A percentile compares a stretch with the other conserved stretches of the same genome.
phyloP scores from a whole-genome alignment of 2,113 vertebrate genomes.

The Sarotherodon lohbergeri region DNA sequence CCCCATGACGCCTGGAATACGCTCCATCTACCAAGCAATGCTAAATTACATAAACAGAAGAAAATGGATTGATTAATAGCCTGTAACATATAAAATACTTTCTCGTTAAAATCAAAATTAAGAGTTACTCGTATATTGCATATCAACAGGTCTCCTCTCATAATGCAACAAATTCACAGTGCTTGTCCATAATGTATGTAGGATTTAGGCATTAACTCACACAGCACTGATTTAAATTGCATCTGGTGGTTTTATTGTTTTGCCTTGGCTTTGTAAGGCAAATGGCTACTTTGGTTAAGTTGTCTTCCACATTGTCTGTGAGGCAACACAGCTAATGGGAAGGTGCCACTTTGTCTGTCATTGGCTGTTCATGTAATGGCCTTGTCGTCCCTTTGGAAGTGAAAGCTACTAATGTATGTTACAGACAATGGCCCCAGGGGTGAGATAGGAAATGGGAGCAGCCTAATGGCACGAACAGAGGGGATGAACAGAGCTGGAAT shows the following conservation, averaged over 20 bases:
- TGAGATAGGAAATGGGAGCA: slow-evolving; percentile 62
- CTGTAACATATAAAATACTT: neutral
- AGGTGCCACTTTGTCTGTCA: slow-evolving; percentile 68
- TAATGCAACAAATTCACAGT: neutral
- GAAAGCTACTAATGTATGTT: slow-evolving; percentile 69
- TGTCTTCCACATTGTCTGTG: slow-evolving; percentile 18
- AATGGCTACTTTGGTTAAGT: slow-evolving; percentile 39
- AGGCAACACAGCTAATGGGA: slow-evolving; percentile 47
- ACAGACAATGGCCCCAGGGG: slow-evolving; percentile 61
- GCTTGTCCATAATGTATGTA: neutral
- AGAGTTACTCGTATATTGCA: fast-evolving
- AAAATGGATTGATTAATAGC: neutral
- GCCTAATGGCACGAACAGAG: slow-evolving; percentile 65
- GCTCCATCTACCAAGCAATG: neutral
- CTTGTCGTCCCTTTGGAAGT: slow-evolving; percentile 47
- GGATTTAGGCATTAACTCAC: neutral
- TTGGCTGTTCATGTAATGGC: slow-evolving; percentile 64
- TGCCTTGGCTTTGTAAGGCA: slow-evolving; percentile 7
- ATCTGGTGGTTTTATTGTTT: neutral
- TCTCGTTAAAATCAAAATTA: neutral
- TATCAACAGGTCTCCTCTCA: neutral
- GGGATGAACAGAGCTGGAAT: slow-evolving; percentile 57
- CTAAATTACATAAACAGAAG: neutral
- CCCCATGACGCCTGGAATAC: neutral
- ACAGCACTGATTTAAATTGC: neutral